These are phyloP conservation scores for Paramormyrops kingsleyae DNA, from an alignment of 2,113 vertebrate genomes.

Conservation along the genomic window DNA sequence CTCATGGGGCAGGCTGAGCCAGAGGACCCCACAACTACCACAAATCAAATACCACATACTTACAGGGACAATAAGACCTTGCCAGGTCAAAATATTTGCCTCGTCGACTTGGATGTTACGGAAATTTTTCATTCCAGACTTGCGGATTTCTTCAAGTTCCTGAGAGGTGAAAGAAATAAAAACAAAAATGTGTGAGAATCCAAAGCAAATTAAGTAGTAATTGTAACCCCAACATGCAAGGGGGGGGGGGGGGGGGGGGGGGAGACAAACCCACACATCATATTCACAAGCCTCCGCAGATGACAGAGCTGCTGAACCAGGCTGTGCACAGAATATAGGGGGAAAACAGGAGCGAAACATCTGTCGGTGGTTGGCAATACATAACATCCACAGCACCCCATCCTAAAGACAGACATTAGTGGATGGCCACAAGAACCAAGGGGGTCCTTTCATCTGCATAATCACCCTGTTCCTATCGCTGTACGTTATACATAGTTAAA, in stretches of 20 bases:
- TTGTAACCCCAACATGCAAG: neutral
- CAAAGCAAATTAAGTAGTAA: neutral
- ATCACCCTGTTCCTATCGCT: neutral
- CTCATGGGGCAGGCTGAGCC: neutral
- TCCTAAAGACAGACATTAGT: neutral
- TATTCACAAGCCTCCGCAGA: neutral
- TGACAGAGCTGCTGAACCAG: neutral
- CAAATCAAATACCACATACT: slow-evolving; percentile 54
- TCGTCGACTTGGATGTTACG: slow-evolving; percentile 93
- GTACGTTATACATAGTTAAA: neutral
- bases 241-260: neutral
- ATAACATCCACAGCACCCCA: neutral
- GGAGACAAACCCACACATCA: neutral
- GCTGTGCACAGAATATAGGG: neutral
- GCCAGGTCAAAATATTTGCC: slow-evolving; percentile 90
- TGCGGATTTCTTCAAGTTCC: slow-evolving; percentile 93
- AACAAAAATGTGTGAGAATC: neutral
- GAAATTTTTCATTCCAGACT: slow-evolving; percentile 85
- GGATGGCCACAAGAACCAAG: neutral
- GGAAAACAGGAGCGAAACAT: neutral
- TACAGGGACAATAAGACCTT: slow-evolving; percentile 95
- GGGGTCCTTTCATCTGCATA: neutral
- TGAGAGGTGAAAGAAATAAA: slow-evolving; percentile 56
- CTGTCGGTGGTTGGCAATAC: neutral
- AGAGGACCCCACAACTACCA: neutral